Percentiles rank a stretch among this genome's conserved stretches.
phyloP scores from a whole-genome alignment of 2,113 vertebrate species.

The Amblyornis subalaris region DNA sequence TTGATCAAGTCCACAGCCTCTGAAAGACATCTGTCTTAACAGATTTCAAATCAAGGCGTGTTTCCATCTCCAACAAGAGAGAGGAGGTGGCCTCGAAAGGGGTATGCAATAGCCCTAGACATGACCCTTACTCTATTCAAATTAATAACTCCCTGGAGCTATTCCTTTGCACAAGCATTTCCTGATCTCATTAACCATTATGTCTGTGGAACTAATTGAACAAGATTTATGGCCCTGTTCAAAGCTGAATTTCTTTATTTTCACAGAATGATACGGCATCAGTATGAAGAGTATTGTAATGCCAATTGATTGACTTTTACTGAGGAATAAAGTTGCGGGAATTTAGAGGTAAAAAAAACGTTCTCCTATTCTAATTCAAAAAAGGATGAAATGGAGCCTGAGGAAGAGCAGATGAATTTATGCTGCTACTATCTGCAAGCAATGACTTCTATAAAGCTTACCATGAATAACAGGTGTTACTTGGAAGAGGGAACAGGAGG shows the following conservation, averaged over 20 bases:
- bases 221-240: not conserved
- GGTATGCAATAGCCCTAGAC: not conserved
- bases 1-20: not conserved
- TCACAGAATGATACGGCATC: not conserved
- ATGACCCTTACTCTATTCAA: not conserved
- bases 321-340: not conserved
- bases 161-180: not conserved
- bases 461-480: conserved; percentile 13
- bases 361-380: not conserved
- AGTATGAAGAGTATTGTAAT: not conserved
- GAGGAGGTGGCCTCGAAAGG: not conserved
- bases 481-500: not conserved
- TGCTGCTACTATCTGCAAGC: not conserved
- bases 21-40: not conserved
- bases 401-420: not conserved
- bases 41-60: not conserved
- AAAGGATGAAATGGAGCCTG: not conserved
- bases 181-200: not conserved
- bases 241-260: not conserved
- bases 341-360: not conserved
- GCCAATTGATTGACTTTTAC: not conserved
- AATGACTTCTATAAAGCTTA: not conserved
- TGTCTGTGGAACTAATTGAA: not conserved
- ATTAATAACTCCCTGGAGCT: not conserved
- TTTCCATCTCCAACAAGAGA: not conserved